Conservation (phyloP, 2,888 invertebrate genomes). For the Zeuzera pyrina region DNA sequence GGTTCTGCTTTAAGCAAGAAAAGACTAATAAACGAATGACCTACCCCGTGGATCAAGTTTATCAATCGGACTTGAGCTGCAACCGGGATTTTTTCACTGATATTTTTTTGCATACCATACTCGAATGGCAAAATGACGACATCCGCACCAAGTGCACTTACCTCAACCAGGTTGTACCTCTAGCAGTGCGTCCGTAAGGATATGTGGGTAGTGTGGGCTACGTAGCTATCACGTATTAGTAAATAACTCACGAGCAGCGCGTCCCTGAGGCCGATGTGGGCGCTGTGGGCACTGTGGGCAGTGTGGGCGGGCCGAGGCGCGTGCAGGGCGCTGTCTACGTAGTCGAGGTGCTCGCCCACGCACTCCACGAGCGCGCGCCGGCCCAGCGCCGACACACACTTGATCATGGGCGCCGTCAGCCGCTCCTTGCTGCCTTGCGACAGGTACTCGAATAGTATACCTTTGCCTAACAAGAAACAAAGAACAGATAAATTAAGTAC, state of each 20-base stretch:
- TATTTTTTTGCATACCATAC: too few species aligned
- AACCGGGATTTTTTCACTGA: too few species aligned
- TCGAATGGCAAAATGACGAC: too few species aligned
- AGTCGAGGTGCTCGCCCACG: slow-evolving; percentile 43
- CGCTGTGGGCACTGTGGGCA: slow-evolving; percentile 14
- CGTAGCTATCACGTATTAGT: not conserved
- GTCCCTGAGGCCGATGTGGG: not conserved
- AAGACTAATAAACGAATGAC: too few species aligned
- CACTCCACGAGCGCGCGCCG: slow-evolving; percentile 50
- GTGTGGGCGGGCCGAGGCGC: slow-evolving; percentile 16
- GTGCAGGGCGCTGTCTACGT: slow-evolving; percentile 40
- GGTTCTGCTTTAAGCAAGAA: too few species aligned
- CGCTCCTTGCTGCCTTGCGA: slow-evolving; percentile 60
- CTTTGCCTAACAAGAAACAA: slow-evolving; percentile 38
- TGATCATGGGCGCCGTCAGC: slow-evolving; percentile 59
- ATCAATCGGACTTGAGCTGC: too few species aligned
- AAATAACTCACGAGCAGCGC: not conserved
- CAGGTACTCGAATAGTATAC: slow-evolving; percentile 61
- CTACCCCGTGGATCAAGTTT: too few species aligned
- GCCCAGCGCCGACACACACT: slow-evolving; percentile 56
- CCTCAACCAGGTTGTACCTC: too few species aligned
- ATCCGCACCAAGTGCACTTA: too few species aligned
- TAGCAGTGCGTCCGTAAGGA: too few species aligned
- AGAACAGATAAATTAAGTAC: too few species aligned
- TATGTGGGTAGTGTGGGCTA: not conserved